phyloP scores from a whole-genome alignment of 2,113 vertebrate genomes.

The Eira barbara region DNA sequence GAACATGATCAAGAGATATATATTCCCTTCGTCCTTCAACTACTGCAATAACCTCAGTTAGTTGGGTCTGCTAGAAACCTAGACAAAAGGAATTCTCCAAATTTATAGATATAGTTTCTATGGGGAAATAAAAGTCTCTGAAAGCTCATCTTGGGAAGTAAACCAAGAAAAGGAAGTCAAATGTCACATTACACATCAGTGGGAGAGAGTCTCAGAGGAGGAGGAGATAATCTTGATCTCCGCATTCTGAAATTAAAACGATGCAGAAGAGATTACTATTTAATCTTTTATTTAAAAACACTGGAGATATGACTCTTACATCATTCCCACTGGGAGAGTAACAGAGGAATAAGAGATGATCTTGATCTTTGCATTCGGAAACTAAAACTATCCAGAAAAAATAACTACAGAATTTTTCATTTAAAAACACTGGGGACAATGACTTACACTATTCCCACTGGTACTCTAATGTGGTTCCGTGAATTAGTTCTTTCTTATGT shows the following conservation, averaged over 20 bases:
- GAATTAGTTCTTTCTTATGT: background rate
- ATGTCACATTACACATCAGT: background rate
- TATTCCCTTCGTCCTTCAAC: background rate
- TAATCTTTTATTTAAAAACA: constrained; percentile 8
- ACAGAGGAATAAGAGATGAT: background rate
- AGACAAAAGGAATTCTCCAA: background rate
- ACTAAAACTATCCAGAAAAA: background rate
- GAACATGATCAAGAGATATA: background rate
- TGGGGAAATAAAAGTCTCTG: background rate
- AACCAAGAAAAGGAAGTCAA: background rate
- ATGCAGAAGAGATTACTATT: background rate
- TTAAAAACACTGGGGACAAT: background rate
- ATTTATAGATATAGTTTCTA: constrained; percentile 3
- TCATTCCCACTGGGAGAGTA: background rate
- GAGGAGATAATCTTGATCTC: background rate
- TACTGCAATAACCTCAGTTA: background rate
- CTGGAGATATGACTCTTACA: background rate
- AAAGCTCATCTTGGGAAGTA: background rate
- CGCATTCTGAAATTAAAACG: background rate
- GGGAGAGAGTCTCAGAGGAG: background rate
- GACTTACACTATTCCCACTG: background rate
- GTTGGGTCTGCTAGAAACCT: background rate
- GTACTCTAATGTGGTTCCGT: background rate
- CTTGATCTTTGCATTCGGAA: background rate
- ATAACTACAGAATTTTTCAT: background rate